Evolutionary conservation across 2,797 vertebrate species (phyloP).

Genomic region (Sebastiscus albofasciatus): DNA sequence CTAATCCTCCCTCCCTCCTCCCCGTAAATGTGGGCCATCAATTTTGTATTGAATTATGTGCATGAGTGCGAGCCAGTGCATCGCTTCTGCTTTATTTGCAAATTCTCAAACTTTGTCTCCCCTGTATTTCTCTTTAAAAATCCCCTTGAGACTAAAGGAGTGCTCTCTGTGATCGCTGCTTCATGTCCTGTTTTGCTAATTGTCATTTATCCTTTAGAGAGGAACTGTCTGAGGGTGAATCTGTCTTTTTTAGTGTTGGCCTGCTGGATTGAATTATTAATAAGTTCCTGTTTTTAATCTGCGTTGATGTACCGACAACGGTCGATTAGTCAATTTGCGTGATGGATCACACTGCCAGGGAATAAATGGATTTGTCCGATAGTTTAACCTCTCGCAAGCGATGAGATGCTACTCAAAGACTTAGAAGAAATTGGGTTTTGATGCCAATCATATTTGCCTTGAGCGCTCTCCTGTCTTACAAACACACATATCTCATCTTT

Average conservation of each 20-base stretch:
- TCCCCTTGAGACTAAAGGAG: slow-evolving; percentile 3
- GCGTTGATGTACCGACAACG: slow-evolving; percentile 26
- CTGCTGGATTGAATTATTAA: slow-evolving; percentile 69
- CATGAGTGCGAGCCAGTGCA: slow-evolving; percentile 30
- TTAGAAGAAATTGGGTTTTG: slow-evolving; percentile 31
- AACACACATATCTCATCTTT: slow-evolving; percentile 45
- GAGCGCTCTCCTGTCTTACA: slow-evolving; percentile 21
- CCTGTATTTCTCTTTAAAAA: neutral
- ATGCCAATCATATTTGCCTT: slow-evolving; percentile 40
- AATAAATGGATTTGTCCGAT: slow-evolving; percentile 54
- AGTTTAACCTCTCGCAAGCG: slow-evolving; percentile 55
- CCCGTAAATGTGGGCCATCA: slow-evolving; percentile 47
- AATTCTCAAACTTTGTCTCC: slow-evolving; percentile 16
- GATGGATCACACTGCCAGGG: slow-evolving; percentile 59
- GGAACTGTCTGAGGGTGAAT: slow-evolving; percentile 28
- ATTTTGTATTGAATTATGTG: slow-evolving; percentile 57
- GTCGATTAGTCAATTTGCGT: slow-evolving; percentile 57
- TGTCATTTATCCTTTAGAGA: slow-evolving; percentile 53
- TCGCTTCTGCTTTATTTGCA: slow-evolving; percentile 44
- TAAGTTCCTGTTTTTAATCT: slow-evolving; percentile 67
- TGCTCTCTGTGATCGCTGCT: neutral
- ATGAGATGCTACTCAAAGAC: slow-evolving; percentile 33
- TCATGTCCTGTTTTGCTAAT: slow-evolving; percentile 34
- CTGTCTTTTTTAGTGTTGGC: slow-evolving; percentile 42
- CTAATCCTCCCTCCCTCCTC: slow-evolving; percentile 17